Conservation (phyloP, 2,797 vertebrate genomes). For the Dendrocincla fuliginosa region DNA sequence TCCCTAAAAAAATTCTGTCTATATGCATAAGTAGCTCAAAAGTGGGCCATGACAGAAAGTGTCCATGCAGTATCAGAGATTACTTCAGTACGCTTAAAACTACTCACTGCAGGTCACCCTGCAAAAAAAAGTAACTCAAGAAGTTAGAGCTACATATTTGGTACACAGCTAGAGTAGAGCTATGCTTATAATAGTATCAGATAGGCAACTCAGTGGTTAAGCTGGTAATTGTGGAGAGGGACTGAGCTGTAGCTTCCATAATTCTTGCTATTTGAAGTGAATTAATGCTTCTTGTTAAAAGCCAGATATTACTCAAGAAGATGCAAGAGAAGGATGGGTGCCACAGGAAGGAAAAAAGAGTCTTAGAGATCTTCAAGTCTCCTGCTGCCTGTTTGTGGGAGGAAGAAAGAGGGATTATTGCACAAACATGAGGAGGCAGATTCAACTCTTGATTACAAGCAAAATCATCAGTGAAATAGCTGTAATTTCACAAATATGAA, state of each 20-base stretch:
- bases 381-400: not conserved
- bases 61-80: not conserved
- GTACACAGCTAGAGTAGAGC: not conserved
- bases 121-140: not conserved
- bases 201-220: not conserved
- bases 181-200: not conserved
- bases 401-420: not conserved
- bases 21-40: not conserved
- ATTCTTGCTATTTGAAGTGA: conserved; percentile 9
- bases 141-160: not conserved
- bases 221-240: not conserved
- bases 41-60: not conserved
- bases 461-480: not conserved
- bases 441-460: not conserved
- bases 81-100: not conserved
- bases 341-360: not conserved
- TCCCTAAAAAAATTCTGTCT: not conserved
- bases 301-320: not conserved
- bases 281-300: not conserved
- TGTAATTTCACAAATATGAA: not conserved
- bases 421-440: not conserved
- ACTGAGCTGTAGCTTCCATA: not conserved
- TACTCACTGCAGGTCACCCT: not conserved
- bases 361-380: not conserved
- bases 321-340: not conserved